Conservation (phyloP, 2,888 invertebrate genomes). For the Parascotia fuliginaria region DNA sequence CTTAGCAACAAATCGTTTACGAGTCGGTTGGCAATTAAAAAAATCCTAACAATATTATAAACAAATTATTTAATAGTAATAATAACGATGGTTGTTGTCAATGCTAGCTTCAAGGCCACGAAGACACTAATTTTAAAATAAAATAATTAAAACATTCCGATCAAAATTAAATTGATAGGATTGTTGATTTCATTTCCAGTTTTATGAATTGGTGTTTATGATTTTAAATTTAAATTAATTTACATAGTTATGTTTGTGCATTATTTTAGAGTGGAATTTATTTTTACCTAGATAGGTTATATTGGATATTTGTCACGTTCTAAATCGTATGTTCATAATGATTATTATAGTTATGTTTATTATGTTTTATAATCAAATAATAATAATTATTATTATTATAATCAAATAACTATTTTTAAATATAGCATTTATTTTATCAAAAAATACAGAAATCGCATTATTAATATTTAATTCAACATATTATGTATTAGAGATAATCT, state of each 20-base stretch:
- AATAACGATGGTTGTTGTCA: slow-evolving; percentile 10
- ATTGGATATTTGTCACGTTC: not conserved
- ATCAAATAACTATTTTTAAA: no score
- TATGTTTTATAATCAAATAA: no score
- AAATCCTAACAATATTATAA: not conserved
- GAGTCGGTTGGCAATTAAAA: no score
- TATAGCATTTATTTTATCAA: no score
- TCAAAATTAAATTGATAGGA: slow-evolving; percentile 20
- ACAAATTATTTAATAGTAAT: not conserved
- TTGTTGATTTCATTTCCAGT: slow-evolving; percentile 10
- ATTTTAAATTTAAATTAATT: slow-evolving; percentile 16
- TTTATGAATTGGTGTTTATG: slow-evolving; percentile 21
- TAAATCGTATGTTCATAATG: not conserved
- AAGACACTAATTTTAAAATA: slow-evolving; percentile 13
- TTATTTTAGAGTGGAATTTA: not conserved
- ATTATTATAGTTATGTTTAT: no score
- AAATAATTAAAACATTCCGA: slow-evolving; percentile 25
- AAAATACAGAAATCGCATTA: no score
- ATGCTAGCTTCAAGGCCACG: slow-evolving; percentile 27
- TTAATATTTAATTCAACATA: no score
- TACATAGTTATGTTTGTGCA: slow-evolving; percentile 8
- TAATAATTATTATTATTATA: no score
- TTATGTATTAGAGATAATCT: no score
- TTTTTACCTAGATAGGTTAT: not conserved
- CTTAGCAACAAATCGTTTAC: not conserved